Conservation (phyloP, 1,140 invertebrate genomes). For the Ectropis grisescens region DNA sequence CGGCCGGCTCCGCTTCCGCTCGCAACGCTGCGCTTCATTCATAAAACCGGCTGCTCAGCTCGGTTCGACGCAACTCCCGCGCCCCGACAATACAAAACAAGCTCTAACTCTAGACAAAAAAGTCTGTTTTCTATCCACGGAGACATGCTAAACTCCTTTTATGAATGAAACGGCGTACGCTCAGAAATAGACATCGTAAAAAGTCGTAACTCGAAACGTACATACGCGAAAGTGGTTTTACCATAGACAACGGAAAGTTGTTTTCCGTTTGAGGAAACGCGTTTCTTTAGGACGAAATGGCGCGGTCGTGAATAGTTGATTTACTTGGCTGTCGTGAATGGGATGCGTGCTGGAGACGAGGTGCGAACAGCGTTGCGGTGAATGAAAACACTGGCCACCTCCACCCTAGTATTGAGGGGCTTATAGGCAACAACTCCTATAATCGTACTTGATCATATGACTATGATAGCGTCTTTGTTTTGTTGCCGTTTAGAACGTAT, state of each 20-base stretch:
- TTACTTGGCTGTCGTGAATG: slow-evolving; percentile 63
- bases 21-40: slow-evolving; percentile 64
- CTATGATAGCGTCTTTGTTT: no score
- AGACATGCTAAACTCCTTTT: slow-evolving; percentile 9
- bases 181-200: slow-evolving; percentile 58
- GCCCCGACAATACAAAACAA: slow-evolving; percentile 14
- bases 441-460: no score
- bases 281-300: slow-evolving; percentile 34
- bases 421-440: no score
- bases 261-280: slow-evolving; percentile 48
- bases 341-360: slow-evolving; percentile 55
- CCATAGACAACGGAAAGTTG: slow-evolving; percentile 46
- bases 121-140: slow-evolving; percentile 12
- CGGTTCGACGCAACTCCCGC: slow-evolving; percentile 21
- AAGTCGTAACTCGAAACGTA: slow-evolving; percentile 45
- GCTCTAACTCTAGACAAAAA: slow-evolving; percentile 19
- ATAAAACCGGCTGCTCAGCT: slow-evolving; percentile 40
- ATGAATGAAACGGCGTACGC: slow-evolving; percentile 10
- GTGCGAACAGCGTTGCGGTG: slow-evolving; percentile 59
- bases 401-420: no score
- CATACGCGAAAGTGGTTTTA: slow-evolving; percentile 57
- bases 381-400: slow-evolving; percentile 29
- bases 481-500: no score
- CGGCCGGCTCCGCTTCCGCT: slow-evolving; percentile 58
- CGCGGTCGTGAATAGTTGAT: slow-evolving; percentile 43